Evolutionary conservation across 2,797 vertebrate species (phyloP), one percentile per base, ranked within the genome.

Genomic region (Acropternis orthonyx): DNA sequence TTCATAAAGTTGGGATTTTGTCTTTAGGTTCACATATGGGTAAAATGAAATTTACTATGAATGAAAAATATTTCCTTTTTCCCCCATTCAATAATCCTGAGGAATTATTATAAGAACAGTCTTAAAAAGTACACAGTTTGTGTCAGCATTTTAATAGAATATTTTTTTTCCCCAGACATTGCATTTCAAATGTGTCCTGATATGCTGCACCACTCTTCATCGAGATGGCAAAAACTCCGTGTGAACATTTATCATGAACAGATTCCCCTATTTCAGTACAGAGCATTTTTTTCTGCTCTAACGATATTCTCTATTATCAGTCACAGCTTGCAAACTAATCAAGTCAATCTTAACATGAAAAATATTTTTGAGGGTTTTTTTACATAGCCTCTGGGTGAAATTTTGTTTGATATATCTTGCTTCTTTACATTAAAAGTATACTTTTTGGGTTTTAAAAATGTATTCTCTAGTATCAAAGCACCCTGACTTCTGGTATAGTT

Each of bases 21-120:
- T 44, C 74, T 79, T 79, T 36, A 87, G 30, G 46, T 72, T 87
- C 65, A 87, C 27, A 54, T 72, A 92, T 5, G 2, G 34, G 18
- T 17, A 73, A 86, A 91, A 49, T 2, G 1, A 89, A 85, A 89
- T 67, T 66, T 83, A 8, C 1, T 65, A 55, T 66, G 69, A 75
- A 54, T 72, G 24, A 76, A 88, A 91, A 93, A 44, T 39, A 71
- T 48, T 86, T 83, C 19, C 16, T 34, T 68, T 76, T 85, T 84
- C 28, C 73, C 91, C 48, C 17, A 67, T 76, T 73, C 46, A 82
- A 58, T 46, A 87, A 44, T 61, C 14, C 6, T 44, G n/a, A 59
- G n/a, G 37, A 91, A 84, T 86, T 78, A 56, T 93, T 94, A 83
- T 78, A 71, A 74, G n/a, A 87, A 75, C 7, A 93, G 24, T 12